Percentiles rank a stretch among this genome's conserved stretches.
phyloP scores from a whole-genome alignment of 2,113 vertebrate genomes.

The Chloroceryle aenea region DNA sequence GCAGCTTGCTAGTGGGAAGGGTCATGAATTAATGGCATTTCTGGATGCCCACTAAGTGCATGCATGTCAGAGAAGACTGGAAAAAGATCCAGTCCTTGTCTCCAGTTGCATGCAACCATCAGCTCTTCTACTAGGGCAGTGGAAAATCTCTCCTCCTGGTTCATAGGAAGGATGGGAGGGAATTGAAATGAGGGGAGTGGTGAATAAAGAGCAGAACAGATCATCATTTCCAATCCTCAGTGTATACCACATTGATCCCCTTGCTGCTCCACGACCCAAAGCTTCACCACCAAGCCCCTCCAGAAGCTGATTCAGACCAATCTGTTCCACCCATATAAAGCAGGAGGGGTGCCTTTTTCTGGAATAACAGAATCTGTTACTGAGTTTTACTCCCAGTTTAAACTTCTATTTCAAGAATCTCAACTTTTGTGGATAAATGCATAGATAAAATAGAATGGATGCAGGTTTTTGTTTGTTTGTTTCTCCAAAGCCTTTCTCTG shows the following conservation, averaged over 20 bases:
- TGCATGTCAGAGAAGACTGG: neutral
- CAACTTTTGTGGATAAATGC: neutral
- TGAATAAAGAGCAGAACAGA: neutral
- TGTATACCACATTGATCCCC: neutral
- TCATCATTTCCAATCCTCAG: neutral
- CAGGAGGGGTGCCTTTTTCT: neutral
- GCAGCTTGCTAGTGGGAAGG: neutral
- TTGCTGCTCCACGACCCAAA: neutral
- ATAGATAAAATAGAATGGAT: neutral
- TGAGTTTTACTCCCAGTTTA: neutral
- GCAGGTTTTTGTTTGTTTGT: neutral
- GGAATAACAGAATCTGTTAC: neutral
- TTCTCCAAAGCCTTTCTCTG: neutral
- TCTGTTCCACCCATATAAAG: neutral
- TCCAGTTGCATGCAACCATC: neutral
- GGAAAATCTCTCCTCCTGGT: neutral
- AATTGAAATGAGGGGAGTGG: neutral
- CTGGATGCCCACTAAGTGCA: neutral
- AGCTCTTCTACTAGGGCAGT: accelerated
- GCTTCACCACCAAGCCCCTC: neutral
- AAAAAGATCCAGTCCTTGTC: neutral
- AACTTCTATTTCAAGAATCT: neutral
- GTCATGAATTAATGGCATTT: neutral
- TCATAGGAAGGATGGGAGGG: neutral
- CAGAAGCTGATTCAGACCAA: neutral